Conservation (phyloP, 2,888 invertebrate species). For the Lissocephala sabroskyi region DNA sequence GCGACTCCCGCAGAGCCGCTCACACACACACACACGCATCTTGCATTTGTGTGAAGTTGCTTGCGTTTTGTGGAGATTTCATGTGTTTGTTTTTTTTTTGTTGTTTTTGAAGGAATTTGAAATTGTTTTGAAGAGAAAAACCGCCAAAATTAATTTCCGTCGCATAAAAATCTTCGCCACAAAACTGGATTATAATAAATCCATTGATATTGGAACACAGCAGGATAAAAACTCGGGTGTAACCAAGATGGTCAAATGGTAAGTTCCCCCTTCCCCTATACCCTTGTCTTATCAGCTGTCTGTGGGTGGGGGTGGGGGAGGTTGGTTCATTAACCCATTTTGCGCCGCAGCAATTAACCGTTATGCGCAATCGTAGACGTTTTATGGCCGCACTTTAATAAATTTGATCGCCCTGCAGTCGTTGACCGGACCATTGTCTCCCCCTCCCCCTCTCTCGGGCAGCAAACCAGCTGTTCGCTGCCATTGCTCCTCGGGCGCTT, state of each 20-base stretch:
- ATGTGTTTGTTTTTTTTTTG: too few species aligned
- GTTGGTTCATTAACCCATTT: slow-evolving; percentile 46
- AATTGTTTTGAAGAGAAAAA: slow-evolving; percentile 18
- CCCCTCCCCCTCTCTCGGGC: background rate
- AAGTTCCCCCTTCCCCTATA: slow-evolving; percentile 33
- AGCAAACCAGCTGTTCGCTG: background rate
- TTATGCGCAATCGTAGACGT: slow-evolving; percentile 15
- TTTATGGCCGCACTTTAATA: slow-evolving; percentile 3
- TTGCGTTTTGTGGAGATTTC: too few species aligned
- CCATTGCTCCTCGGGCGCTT: slow-evolving; percentile 41
- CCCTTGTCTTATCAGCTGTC: background rate
- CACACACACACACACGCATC: too few species aligned
- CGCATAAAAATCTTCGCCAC: slow-evolving; percentile 69
- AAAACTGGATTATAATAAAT: slow-evolving; percentile 73
- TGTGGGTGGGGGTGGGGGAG: background rate
- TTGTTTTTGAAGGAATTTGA: background rate
- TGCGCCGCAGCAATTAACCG: too few species aligned
- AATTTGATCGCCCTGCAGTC: slow-evolving; percentile 20
- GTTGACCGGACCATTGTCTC: slow-evolving; percentile 9
- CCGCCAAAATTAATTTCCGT: slow-evolving; percentile 70
- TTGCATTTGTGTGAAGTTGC: too few species aligned
- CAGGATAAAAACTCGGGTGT: slow-evolving; percentile 73
- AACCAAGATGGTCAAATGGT: slow-evolving; percentile 73
- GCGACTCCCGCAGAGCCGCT: too few species aligned
- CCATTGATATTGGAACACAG: slow-evolving; percentile 72